Percentiles rank a stretch among this genome's conserved stretches.
Evolutionary conservation across 2,113 vertebrate species (phyloP).

Genomic region (Todiramphus saurophagus): DNA sequence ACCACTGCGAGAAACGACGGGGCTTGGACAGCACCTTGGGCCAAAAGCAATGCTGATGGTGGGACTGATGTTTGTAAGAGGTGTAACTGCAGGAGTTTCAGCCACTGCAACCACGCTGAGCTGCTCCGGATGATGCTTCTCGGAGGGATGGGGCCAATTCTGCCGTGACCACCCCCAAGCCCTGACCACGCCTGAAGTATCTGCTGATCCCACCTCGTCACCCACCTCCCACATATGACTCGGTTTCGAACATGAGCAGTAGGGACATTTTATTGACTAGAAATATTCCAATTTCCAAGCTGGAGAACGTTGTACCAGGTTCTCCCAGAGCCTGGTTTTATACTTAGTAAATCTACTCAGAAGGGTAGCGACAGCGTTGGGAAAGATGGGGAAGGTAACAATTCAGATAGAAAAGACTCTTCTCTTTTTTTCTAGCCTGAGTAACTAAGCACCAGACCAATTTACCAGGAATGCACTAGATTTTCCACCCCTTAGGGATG

Average conservation of each 20-base stretch:
- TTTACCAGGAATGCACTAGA: background rate
- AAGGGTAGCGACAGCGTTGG: background rate
- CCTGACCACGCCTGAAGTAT: fast-evolving
- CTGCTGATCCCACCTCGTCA: background rate
- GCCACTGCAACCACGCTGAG: background rate
- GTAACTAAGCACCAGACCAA: background rate
- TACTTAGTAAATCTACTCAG: background rate
- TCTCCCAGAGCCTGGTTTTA: background rate
- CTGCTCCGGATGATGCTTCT: background rate
- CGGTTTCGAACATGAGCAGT: fast-evolving
- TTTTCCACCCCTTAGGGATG: background rate
- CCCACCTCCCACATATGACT: too few relatives aligned
- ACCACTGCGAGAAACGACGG: background rate
- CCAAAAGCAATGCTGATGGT: background rate
- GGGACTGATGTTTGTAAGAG: background rate
- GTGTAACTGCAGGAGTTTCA: background rate
- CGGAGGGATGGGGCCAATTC: background rate
- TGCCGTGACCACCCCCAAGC: background rate
- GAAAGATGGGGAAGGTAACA: background rate
- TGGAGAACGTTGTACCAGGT: background rate
- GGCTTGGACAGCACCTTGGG: background rate
- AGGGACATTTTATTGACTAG: fast-evolving
- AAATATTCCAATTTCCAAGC: background rate
- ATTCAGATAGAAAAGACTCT: background rate
- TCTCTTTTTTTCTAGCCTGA: fast-evolving